Conservation (phyloP, 2,888 invertebrate species). For the Cordilura impudica region DNA sequence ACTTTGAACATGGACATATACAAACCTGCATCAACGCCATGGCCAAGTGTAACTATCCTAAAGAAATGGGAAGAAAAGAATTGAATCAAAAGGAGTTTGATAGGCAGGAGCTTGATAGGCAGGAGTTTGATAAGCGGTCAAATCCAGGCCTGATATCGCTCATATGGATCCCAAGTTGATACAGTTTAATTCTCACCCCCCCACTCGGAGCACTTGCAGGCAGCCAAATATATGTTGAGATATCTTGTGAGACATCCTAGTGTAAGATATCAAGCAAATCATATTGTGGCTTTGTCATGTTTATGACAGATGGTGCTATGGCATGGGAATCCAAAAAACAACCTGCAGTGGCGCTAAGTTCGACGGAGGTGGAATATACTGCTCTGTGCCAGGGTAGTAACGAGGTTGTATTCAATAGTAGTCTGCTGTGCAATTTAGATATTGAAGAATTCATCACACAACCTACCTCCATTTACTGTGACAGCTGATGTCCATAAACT, state of each 20-base stretch:
- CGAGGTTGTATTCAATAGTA: conserved; percentile 38
- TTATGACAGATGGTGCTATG: conserved; percentile 44
- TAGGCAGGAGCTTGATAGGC: conserved; percentile 40
- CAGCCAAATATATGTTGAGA: conserved; percentile 33
- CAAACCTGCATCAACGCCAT: conserved; percentile 43
- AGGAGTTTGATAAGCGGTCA: conserved; percentile 46
- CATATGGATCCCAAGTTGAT: conserved; percentile 43
- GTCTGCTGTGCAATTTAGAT: conserved; percentile 28
- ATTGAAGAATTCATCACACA: conserved; percentile 17
- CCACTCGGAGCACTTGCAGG: conserved; percentile 36
- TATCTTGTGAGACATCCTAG: conserved; percentile 33
- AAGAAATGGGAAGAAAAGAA: conserved; percentile 19
- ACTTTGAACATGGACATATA: conserved; percentile 33
- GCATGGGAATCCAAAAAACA: too few relatives aligned
- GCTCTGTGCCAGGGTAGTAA: conserved; percentile 44
- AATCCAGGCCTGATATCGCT: conserved; percentile 46
- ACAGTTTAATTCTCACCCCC: conserved; percentile 41
- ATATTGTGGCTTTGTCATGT: conserved; percentile 46
- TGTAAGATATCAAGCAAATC: conserved; percentile 36
- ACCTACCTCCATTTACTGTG: conserved; percentile 32
- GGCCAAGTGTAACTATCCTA: conserved; percentile 44
- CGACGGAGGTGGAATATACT: conserved; percentile 59
- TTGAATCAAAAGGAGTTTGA: conserved; percentile 36
- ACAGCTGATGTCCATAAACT: too few relatives aligned
- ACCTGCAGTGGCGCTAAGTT: conserved; percentile 49